Conservation (phyloP, 2,113 vertebrate species). For the Orycteropus afer region DNA sequence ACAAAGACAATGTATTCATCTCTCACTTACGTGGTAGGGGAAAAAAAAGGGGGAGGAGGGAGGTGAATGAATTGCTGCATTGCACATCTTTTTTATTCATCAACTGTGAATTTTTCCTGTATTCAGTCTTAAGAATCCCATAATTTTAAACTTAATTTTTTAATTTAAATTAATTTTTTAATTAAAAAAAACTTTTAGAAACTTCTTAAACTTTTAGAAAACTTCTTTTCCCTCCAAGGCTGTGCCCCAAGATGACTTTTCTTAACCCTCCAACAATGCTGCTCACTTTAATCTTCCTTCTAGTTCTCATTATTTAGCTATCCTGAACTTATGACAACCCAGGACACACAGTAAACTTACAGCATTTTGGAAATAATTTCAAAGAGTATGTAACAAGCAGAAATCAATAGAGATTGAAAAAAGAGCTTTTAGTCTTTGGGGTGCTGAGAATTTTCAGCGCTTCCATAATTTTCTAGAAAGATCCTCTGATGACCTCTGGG, state of each 20-base stretch:
- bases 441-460: slow-evolving; percentile 62
- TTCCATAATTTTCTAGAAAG: slow-evolving; percentile 77
- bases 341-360: slow-evolving; percentile 20
- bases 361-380: slow-evolving; percentile 54
- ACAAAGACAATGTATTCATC: not conserved
- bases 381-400: slow-evolving; percentile 59
- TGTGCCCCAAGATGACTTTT: not conserved
- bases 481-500: slow-evolving; percentile 77
- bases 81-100: not conserved
- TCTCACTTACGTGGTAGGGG: not conserved
- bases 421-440: slow-evolving; percentile 58
- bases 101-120: not conserved
- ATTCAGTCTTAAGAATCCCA: not conserved
- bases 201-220: not conserved
- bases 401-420: slow-evolving; percentile 47
- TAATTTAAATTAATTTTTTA: not conserved
- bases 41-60: not conserved
- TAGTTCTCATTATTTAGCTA: not conserved
- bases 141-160: slow-evolving; percentile 45
- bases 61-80: not conserved
- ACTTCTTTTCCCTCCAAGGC: not conserved
- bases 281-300: not conserved
- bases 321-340: not conserved
- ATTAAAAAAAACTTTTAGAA: not conserved
- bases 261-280: not conserved